Evolutionary conservation across 2,888 invertebrate genomes (phyloP).

Genomic region (Pyrocoelia pectoralis): DNA sequence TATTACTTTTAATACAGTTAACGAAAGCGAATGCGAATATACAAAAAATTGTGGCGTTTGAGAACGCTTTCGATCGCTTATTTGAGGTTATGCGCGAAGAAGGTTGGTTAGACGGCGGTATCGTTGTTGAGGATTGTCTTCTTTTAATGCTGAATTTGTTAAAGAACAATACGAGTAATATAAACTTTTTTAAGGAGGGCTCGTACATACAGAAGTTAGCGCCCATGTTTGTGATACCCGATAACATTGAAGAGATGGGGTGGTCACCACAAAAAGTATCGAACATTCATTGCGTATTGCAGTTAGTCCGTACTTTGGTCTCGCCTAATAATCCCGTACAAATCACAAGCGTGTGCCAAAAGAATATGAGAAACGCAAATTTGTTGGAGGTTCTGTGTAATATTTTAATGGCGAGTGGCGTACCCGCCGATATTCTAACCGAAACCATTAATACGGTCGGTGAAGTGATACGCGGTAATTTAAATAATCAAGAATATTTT

Average conservation of each 20-base stretch:
- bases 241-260: conserved; percentile 74
- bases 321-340: conserved; percentile 93
- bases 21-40: conserved; percentile 96
- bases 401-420: conserved; percentile 94
- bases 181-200: conserved; percentile 98
- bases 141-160: conserved; percentile 91
- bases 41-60: conserved; percentile 99
- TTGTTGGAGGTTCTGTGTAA: conserved; percentile 83
- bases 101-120: conserved; percentile 93
- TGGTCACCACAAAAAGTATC: conserved; percentile 96
- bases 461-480: conserved; percentile 91
- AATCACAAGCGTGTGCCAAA: conserved; percentile 82
- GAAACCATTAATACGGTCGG: conserved; percentile 95
- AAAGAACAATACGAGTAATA: conserved; percentile 96
- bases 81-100: conserved; percentile 90
- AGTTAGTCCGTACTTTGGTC: conserved; percentile 89
- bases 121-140: conserved; percentile 98
- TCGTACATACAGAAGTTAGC: conserved; percentile 91
- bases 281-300: conserved; percentile 91
- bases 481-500: conserved; percentile 90
- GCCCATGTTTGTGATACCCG: conserved; percentile 85
- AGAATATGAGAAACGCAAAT: conserved; percentile 85
- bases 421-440: conserved; percentile 94
- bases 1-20: conserved; percentile 89
- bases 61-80: conserved; percentile 96